These are phyloP conservation scores for Phataginus tricuspis DNA, from an alignment of 2,797 vertebrate genomes.

Conservation along the genomic window DNA sequence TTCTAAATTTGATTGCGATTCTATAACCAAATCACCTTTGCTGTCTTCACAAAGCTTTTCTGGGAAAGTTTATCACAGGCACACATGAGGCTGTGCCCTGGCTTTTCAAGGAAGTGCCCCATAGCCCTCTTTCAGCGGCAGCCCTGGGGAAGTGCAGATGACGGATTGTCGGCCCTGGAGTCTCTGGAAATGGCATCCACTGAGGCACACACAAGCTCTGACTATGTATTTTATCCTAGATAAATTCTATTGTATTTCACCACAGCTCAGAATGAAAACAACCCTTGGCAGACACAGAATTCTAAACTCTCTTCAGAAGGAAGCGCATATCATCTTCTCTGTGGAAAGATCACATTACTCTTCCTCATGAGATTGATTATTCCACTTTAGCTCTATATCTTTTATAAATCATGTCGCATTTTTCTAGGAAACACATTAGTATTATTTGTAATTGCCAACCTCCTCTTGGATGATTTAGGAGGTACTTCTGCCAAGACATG, in stretches of 20 bases:
- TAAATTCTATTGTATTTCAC: neutral
- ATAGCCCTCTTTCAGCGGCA: neutral
- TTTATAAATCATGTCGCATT: slow-evolving; percentile 70
- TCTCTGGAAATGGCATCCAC: neutral
- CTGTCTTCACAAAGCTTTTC: neutral
- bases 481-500: slow-evolving; percentile 66
- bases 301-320: neutral
- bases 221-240: neutral
- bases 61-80: neutral
- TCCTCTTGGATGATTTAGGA: slow-evolving; percentile 65
- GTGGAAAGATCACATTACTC: slow-evolving; percentile 27
- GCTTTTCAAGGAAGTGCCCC: neutral
- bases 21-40: neutral
- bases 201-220: neutral
- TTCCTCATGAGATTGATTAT: slow-evolving; percentile 67
- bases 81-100: neutral
- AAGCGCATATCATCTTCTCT: neutral
- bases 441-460: slow-evolving; percentile 74
- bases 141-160: neutral
- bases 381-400: slow-evolving; percentile 44
- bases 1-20: neutral
- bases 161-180: neutral
- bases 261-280: slow-evolving; percentile 24
- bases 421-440: slow-evolving; percentile 61
- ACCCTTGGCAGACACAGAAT: slow-evolving; percentile 3